These are phyloP conservation scores for Euborellia annulipes DNA, from an alignment of 1,140 invertebrate species.

Conservation along the genomic window DNA sequence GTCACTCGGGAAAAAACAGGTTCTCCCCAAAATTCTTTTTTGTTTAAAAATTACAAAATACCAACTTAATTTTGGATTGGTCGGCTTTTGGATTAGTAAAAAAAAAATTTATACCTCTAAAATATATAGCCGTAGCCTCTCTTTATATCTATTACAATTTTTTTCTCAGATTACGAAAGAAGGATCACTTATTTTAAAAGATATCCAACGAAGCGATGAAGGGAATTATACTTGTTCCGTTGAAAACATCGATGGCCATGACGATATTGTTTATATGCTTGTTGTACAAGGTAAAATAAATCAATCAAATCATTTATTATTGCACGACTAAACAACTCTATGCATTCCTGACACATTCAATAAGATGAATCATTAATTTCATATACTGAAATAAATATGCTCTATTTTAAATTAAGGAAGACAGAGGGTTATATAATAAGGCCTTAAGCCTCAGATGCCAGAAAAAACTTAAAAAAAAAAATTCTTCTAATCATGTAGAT, in stretches of 20 bases:
- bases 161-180: conserved; percentile 20
- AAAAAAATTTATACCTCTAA: no score
- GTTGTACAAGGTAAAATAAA: conserved; percentile 7
- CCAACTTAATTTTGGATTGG: no score
- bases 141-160: conserved; percentile 1
- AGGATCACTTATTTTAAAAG: conserved; percentile 47
- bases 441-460: no score
- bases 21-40: conserved; percentile 1
- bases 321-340: conserved; percentile 5
- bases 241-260: conserved; percentile 66
- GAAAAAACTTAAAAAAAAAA: no score
- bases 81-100: no score
- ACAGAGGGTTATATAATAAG: no score
- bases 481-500: no score
- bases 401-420: no score
- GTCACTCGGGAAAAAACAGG: conserved; percentile 18
- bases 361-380: no score
- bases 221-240: conserved; percentile 85
- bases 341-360: no score
- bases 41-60: not conserved
- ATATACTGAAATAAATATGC: no score
- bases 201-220: conserved; percentile 58
- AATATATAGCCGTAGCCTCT: no score
- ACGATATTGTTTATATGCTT: conserved; percentile 57
- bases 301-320: not conserved